These are phyloP conservation scores for Plebejus anna DNA, from an alignment of 2,888 invertebrate genomes.

Conservation along the genomic window DNA sequence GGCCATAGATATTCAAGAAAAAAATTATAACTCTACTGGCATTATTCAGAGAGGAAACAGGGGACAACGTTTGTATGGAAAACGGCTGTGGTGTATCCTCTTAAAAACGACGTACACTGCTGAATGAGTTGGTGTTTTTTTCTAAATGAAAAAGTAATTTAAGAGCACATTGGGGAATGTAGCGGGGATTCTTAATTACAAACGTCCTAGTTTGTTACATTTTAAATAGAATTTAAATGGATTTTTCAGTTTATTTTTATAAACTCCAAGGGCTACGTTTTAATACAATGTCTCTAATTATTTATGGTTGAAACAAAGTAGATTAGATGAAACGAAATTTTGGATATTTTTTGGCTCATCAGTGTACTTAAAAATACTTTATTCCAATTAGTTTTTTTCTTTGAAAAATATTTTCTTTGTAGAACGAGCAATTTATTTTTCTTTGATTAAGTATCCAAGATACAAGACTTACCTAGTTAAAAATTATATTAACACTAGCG, in stretches of 20 bases:
- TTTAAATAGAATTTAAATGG: neutral
- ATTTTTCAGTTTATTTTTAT: conserved; percentile 5
- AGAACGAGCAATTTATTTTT: too few species aligned
- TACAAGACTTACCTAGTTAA: too few species aligned
- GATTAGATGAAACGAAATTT: neutral
- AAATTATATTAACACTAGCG: too few species aligned
- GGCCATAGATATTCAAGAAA: too few species aligned
- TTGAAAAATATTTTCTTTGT: too few species aligned
- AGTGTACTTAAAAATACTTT: neutral
- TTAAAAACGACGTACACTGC: conserved; percentile 18
- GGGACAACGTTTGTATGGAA: too few species aligned
- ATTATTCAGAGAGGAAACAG: too few species aligned
- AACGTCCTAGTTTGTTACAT: conserved; percentile 13
- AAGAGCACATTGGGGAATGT: conserved; percentile 16
- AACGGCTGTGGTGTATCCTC: too few species aligned
- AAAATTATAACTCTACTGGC: too few species aligned
- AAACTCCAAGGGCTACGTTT: neutral
- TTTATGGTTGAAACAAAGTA: neutral
- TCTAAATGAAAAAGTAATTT: conserved; percentile 26
- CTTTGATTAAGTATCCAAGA: too few species aligned
- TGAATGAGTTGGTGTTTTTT: neutral
- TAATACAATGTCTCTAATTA: neutral
- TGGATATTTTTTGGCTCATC: neutral
- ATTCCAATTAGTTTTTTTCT: too few species aligned
- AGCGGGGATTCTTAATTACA: conserved; percentile 19